Evolutionary conservation across 2,113 vertebrate species (phyloP).

Genomic region (Gobius niger): DNA sequence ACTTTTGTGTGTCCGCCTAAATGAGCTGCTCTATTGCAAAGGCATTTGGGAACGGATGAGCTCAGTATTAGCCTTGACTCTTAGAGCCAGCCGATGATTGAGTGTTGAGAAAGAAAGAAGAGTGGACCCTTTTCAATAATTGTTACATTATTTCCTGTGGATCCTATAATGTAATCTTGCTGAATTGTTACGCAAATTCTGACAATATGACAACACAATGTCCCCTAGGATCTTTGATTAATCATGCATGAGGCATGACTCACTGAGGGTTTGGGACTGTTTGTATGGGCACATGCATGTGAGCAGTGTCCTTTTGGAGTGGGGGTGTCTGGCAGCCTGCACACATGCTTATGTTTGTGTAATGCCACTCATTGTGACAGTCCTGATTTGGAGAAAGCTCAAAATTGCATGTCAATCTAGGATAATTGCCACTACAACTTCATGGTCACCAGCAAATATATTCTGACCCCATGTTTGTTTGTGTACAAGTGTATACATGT

Average conservation of each 20-base stretch:
- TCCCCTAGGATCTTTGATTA: slow-evolving; percentile 67
- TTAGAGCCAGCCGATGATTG: slow-evolving; percentile 75
- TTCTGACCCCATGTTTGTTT: slow-evolving; percentile 61
- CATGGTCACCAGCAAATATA: slow-evolving; percentile 62
- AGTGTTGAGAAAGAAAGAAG: slow-evolving; percentile 50
- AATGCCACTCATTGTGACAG: slow-evolving; percentile 66
- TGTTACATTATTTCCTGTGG: slow-evolving; percentile 76
- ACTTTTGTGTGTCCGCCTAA: slow-evolving; percentile 79
- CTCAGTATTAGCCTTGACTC: slow-evolving; percentile 73
- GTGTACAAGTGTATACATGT: slow-evolving; percentile 55
- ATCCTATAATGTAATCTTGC: slow-evolving; percentile 76
- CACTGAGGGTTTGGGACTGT: slow-evolving; percentile 39
- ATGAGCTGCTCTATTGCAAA: slow-evolving; percentile 78
- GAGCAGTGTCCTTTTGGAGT: slow-evolving; percentile 33
- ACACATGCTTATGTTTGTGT: slow-evolving; percentile 56
- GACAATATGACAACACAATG: slow-evolving; percentile 77
- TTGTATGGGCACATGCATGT: slow-evolving; percentile 47
- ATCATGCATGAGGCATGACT: slow-evolving; percentile 71
- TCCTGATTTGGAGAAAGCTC: slow-evolving; percentile 67
- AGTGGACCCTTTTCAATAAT: slow-evolving; percentile 66
- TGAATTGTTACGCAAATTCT: slow-evolving; percentile 78
- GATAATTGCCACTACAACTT: slow-evolving; percentile 66
- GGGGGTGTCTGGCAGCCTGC: slow-evolving; percentile 31
- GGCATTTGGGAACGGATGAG: slow-evolving; percentile 79
- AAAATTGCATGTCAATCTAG: slow-evolving; percentile 75